Base-by-base conservation (phyloP, 2,113 vertebrate genomes). In the Promerops cafer region DNA sequence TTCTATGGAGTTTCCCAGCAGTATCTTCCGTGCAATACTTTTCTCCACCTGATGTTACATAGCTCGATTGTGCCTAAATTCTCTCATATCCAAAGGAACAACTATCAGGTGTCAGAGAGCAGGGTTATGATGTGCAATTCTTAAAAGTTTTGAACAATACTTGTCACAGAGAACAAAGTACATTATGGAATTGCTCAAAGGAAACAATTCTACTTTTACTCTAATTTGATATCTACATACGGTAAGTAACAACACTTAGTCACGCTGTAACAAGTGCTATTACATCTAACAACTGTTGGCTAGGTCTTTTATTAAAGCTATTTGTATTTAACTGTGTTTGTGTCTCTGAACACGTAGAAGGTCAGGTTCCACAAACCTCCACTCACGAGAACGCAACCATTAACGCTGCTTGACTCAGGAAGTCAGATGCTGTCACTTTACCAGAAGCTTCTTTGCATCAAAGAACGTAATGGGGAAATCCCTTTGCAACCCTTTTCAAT, bases 261-360 rank as follows among this genome's bases (percentile, higher is more conserved):
- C 87, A 88, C 0, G 0, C 83, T 59, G 39, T 26, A 86, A 90
- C 44, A 63, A 63, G 68, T 59, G 27, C 75, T 74, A 85, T 90
- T 91, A 70, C 8, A 49, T 74, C 89, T 83, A 93, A 92, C 59
- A 77, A n/a, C 35, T 44, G 9, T 8, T 19, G 37, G 59, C 57
- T n/a, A 37, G 21, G 66, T 89, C 87, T 82, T 92, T 82, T 54
- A 95, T 93, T 93, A 95, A 63, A 68, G 44, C 78, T 70, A 83
- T 83, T 90, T 54, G 13, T 70, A 70, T 74, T 65, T 56, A 72
- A 70, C 50, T 72, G 17, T 0, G 12, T 26, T n/a, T 5, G 4
- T 70, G 84, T 6, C 76, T 63, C 71, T 11, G 11, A 37, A 49
- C 93, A 94, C 16, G 56, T 21, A 92, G 53, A 39, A 66, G 53